Conservation (phyloP, 2,113 vertebrate species). For the Channa maculata region DNA sequence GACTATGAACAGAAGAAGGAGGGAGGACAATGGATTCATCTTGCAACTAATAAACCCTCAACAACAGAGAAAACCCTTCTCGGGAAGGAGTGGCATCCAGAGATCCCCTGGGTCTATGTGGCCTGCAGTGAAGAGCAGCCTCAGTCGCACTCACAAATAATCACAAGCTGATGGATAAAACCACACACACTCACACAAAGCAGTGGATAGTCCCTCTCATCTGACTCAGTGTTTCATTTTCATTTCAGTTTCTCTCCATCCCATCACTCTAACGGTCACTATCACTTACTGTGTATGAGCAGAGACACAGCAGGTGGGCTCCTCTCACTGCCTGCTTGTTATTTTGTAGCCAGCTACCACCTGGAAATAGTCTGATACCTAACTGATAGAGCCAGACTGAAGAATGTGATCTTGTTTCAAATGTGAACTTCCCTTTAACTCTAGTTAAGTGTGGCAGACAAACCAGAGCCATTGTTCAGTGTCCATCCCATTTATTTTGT, state of each 20-base stretch:
- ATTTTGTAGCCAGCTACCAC: conserved; percentile 5
- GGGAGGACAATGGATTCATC: conserved; percentile 48
- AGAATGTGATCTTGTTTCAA: background rate
- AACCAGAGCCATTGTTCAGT: background rate
- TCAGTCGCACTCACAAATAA: conserved; percentile 25
- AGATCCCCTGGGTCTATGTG: conserved; percentile 36
- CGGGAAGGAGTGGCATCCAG: conserved; percentile 29
- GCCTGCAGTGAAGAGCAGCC: conserved; percentile 21
- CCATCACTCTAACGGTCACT: background rate
- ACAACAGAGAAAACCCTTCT: conserved; percentile 53
- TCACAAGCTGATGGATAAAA: conserved; percentile 18
- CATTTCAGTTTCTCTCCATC: conserved; percentile 26
- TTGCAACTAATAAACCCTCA: conserved; percentile 53
- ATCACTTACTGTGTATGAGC: conserved; percentile 3
- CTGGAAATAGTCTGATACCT: background rate
- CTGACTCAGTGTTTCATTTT: conserved; percentile 33
- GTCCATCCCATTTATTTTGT: background rate
- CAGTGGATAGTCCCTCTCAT: background rate
- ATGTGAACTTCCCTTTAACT: background rate
- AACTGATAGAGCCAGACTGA: background rate
- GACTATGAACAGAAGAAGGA: background rate
- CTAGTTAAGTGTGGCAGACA: background rate
- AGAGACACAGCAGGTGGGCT: background rate
- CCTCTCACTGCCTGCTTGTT: conserved; percentile 20
- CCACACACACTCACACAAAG: background rate